Evolutionary conservation across 2,797 vertebrate genomes (phyloP), one percentile per base, ranked within the genome.

Genomic region (Protonibea diacanthus): DNA sequence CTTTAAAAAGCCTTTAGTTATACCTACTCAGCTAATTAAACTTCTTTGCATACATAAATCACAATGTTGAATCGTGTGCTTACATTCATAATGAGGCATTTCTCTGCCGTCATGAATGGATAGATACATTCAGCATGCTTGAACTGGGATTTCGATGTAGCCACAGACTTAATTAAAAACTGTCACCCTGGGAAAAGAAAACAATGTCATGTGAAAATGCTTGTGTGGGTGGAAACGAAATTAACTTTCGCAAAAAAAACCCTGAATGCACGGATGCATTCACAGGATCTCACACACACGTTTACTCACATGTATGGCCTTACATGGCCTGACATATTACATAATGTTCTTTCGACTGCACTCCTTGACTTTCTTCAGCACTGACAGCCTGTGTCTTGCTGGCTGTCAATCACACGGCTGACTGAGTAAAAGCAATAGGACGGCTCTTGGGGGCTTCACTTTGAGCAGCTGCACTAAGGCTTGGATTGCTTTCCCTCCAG

Each of bases 61-160:
- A 70, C 62, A 74, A 78, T 23, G 48, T 78, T 78, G 64, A 83
- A 82, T 63, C 49, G 67, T 82, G 72, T 81, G 84, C 64, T 80
- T 88, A 91, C 80, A 89, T 92, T 91, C 70, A 69, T 73, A 87
- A 87, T 66, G 75, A 85, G 83, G 74, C 76, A 71, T 67, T 27
- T 82, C 71, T 83, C 62, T 71, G 80, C 68, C 20, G 18, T 78
- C 76, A 64, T 74, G 67, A 80, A 91, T 64, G 72, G 68, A 77
- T 47, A 79, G 82, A 83, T 89, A 92, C 89, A 93, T 91, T 91
- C 90, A 87, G 44, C 81, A 78, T 69, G 85, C 82, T 74, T 33
- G 59, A 78, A 74, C 64, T 68, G 59, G 75, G 78, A 74, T 77
- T 86, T 63, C 57, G 67, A 86, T 63, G 81, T 20, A 83, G 65